These are phyloP conservation scores for Athalia cordata DNA, from an alignment of 2,888 invertebrate species.

Conservation along the genomic window DNA sequence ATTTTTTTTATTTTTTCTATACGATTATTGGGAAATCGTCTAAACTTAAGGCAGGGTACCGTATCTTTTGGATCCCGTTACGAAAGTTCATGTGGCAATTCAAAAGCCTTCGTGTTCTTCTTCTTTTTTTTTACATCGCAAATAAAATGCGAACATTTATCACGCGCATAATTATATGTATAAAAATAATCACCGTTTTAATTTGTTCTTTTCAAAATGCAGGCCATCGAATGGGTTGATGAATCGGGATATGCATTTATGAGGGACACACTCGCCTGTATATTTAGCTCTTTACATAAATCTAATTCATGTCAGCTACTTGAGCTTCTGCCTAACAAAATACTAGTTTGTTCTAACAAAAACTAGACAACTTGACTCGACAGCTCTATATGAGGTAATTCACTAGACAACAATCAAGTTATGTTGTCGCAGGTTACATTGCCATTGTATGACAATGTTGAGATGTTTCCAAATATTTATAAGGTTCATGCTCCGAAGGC, in stretches of 20 bases:
- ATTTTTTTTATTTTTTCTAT: no score
- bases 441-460: conserved; percentile 53
- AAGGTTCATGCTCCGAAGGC: conserved; percentile 36
- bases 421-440: conserved; percentile 54
- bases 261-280: conserved; percentile 54
- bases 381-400: conserved; percentile 50
- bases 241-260: conserved; percentile 56
- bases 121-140: not conserved
- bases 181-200: conserved; percentile 13
- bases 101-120: no score
- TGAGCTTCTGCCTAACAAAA: conserved; percentile 55
- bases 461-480: conserved; percentile 40
- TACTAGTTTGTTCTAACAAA: conserved; percentile 51
- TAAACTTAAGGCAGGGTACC: no score
- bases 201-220: conserved; percentile 40
- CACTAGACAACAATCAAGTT: conserved; percentile 58
- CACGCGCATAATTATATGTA: not conserved
- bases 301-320: conserved; percentile 56
- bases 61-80: no score
- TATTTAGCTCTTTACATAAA: conserved; percentile 52
- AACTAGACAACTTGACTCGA: conserved; percentile 49
- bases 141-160: not conserved
- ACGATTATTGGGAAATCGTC: no score
- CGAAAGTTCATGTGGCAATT: no score
- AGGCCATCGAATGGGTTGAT: conserved; percentile 32